Conservation (phyloP, 2,113 vertebrate species). For the Heterocephalus glaber region DNA sequence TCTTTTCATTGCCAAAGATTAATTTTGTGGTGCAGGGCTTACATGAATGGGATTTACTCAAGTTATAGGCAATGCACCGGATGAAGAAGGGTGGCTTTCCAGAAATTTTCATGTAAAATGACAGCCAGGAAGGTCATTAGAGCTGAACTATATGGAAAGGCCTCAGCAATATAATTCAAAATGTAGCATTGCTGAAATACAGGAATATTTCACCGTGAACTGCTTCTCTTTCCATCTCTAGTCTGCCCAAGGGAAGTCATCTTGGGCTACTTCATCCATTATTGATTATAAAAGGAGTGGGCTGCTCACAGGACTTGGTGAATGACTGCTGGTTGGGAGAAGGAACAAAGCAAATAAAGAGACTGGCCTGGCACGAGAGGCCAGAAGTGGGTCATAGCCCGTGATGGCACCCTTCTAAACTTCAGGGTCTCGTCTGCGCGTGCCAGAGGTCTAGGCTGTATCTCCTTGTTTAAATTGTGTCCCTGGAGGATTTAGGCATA, state of each 20-base stretch:
- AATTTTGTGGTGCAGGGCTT: neutral
- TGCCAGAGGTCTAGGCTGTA: neutral
- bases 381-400: neutral
- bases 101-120: constrained; percentile 2
- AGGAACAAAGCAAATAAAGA: neutral
- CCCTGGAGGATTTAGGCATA: neutral
- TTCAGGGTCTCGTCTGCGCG: neutral
- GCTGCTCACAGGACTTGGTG: neutral
- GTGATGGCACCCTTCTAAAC: neutral
- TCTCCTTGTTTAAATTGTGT: neutral
- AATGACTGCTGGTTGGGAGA: neutral
- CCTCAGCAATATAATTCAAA: neutral
- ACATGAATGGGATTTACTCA: neutral
- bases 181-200: neutral
- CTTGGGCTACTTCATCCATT: neutral
- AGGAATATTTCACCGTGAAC: neutral
- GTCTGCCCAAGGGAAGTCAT: neutral
- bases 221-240: neutral
- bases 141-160: neutral
- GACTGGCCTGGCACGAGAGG: neutral
- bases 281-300: neutral
- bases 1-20: neutral
- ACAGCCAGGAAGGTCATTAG: neutral
- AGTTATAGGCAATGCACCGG: neutral
- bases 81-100: neutral